phyloP scores from a whole-genome alignment of 2,113 vertebrate species.

The Malurus cyaneus region DNA sequence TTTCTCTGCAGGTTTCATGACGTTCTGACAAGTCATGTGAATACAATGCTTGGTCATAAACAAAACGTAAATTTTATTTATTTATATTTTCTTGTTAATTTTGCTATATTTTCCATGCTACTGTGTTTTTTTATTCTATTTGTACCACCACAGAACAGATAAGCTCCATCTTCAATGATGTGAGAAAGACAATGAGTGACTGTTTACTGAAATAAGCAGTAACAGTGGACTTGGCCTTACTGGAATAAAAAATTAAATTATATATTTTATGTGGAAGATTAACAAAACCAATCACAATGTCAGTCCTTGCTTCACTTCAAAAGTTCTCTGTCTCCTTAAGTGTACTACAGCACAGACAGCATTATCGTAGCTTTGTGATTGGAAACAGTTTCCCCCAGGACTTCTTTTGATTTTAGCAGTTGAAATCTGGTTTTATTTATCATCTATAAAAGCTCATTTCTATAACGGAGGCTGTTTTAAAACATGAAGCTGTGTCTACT shows the following conservation, averaged over 20 bases:
- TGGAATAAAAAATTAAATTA: neutral
- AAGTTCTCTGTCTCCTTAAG: neutral
- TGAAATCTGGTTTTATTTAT: slow-evolving; percentile 32
- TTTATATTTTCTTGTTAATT: neutral
- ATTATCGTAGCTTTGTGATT: neutral
- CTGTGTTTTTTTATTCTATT: neutral
- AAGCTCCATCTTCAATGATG: neutral
- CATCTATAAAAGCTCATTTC: slow-evolving; percentile 18
- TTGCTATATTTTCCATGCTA: neutral
- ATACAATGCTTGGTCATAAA: neutral
- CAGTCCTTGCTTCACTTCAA: neutral
- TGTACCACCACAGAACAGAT: neutral
- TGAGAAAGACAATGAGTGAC: neutral
- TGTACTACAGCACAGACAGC: neutral
- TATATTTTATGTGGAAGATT: neutral
- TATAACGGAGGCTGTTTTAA: slow-evolving; percentile 29
- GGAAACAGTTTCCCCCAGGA: neutral
- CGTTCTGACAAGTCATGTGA: neutral
- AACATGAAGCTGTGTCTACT: slow-evolving; percentile 34
- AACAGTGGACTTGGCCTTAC: neutral
- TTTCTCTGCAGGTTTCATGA: neutral
- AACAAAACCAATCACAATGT: neutral
- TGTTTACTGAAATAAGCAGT: neutral
- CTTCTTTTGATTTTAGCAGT: neutral
- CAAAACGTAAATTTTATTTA: neutral